Percentiles rank a stretch among this genome's conserved stretches.
These are phyloP conservation scores for Sylvia atricapilla DNA, from an alignment of 2,113 vertebrate species.

Conservation along the genomic window DNA sequence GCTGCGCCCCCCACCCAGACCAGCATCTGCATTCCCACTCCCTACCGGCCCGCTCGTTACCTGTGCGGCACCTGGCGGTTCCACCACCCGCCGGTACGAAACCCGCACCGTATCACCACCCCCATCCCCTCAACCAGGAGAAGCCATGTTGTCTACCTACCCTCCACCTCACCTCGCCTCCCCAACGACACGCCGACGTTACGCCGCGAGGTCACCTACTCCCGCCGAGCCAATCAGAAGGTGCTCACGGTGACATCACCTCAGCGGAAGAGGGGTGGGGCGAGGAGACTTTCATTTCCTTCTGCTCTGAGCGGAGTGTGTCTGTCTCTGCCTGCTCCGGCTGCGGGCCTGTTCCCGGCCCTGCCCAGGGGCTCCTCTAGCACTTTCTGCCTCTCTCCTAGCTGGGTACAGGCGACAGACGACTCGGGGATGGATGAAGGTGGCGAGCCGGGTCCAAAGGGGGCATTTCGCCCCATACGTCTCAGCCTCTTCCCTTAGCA, in stretches of 20 bases:
- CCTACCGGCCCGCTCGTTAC: neutral
- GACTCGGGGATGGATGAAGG: neutral
- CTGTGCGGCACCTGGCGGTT: neutral
- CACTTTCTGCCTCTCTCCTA: neutral
- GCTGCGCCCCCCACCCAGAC: neutral
- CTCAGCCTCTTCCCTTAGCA: neutral
- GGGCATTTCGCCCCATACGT: neutral
- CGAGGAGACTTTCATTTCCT: neutral
- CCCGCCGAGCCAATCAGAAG: neutral
- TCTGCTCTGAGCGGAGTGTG: neutral
- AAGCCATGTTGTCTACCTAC: slow-evolving; percentile 32
- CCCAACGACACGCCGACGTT: neutral
- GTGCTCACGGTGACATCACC: neutral
- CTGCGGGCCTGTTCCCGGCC: neutral
- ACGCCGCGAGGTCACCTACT: neutral
- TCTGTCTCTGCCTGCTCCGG: neutral
- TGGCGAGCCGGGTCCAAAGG: neutral
- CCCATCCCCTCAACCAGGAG: neutral
- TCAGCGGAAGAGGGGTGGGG: neutral
- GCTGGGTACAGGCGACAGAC: neutral
- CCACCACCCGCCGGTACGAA: neutral
- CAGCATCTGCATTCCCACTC: neutral
- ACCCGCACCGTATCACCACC: neutral
- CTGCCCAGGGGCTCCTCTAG: too few species aligned
- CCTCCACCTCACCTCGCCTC: neutral